phyloP scores from a whole-genome alignment of 2,888 invertebrate species.

The Nomada fabriciana region DNA sequence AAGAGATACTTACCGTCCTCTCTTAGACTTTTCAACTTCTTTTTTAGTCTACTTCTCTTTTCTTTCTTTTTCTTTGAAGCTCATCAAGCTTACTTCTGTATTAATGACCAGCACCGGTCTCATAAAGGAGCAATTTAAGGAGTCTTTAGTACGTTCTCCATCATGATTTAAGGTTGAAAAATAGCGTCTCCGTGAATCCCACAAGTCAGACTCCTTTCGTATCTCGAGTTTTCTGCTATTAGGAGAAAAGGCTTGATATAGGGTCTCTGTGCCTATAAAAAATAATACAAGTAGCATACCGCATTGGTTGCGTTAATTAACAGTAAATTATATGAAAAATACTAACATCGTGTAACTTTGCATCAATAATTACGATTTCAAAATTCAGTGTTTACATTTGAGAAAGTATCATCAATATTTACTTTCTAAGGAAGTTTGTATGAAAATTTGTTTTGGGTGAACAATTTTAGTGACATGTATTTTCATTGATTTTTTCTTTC shows the following conservation, averaged over 20 bases:
- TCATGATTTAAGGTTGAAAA: conserved; percentile 35
- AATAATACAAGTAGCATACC: not conserved
- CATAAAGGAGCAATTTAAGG: conserved; percentile 67
- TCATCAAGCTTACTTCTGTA: conserved; percentile 79
- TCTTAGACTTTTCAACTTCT: conserved; percentile 15
- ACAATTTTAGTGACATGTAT: too few relatives aligned
- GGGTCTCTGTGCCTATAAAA: not conserved
- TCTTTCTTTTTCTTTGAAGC: conserved; percentile 49
- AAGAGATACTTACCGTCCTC: conserved; percentile 14
- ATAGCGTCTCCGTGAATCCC: conserved; percentile 1
- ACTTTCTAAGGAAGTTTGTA: too few relatives aligned
- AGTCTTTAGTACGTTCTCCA: conserved; percentile 49
- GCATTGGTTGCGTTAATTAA: not conserved
- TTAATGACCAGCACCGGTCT: conserved; percentile 76
- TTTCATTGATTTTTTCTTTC: too few relatives aligned
- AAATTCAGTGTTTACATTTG: too few relatives aligned
- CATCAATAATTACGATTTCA: too few relatives aligned
- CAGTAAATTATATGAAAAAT: not conserved
- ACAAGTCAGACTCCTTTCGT: not conserved
- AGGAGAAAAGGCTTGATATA: conserved; percentile 1
- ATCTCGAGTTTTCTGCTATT: not conserved
- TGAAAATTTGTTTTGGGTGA: too few relatives aligned
- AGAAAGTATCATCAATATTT: too few relatives aligned
- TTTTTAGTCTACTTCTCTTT: conserved; percentile 33
- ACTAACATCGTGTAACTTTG: too few relatives aligned